phyloP scores from a whole-genome alignment of 2,888 invertebrate genomes.

The Copidosoma aretas region DNA sequence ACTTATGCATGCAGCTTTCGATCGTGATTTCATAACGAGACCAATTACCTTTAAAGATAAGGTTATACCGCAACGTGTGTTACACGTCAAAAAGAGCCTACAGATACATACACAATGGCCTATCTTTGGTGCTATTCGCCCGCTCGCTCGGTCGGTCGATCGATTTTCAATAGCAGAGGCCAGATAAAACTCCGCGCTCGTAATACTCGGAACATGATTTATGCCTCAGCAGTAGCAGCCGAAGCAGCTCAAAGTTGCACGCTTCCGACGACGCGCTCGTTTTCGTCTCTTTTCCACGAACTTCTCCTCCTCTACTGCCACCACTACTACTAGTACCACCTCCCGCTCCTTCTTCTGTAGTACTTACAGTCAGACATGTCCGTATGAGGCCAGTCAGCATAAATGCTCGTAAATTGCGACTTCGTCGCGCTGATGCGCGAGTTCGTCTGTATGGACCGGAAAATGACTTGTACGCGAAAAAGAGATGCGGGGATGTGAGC shows the following conservation, averaged over 20 bases:
- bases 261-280: conserved; percentile 17
- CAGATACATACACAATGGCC: too few relatives aligned
- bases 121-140: conserved; percentile 12
- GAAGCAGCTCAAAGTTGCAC: conserved; percentile 21
- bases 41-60: too few relatives aligned
- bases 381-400: conserved; percentile 41
- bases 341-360: background rate
- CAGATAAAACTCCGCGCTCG: conserved; percentile 17
- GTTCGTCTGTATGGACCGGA: too few relatives aligned
- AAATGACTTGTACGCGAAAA: background rate
- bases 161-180: conserved; percentile 31
- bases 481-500: background rate
- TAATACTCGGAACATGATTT: conserved; percentile 35
- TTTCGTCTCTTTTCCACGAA: conserved; percentile 23
- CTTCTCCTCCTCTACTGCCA: conserved; percentile 1
- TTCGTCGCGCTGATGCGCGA: background rate
- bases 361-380: conserved; percentile 26
- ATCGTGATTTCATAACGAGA: too few relatives aligned
- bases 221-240: conserved; percentile 13
- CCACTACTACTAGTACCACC: background rate
- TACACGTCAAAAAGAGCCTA: too few relatives aligned
- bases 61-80: too few relatives aligned
- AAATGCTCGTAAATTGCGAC: conserved; percentile 39
- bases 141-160: conserved; percentile 12
- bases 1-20: too few relatives aligned